Conservation (phyloP, 2,888 invertebrate genomes). For the Coelinius sp. region DNA sequence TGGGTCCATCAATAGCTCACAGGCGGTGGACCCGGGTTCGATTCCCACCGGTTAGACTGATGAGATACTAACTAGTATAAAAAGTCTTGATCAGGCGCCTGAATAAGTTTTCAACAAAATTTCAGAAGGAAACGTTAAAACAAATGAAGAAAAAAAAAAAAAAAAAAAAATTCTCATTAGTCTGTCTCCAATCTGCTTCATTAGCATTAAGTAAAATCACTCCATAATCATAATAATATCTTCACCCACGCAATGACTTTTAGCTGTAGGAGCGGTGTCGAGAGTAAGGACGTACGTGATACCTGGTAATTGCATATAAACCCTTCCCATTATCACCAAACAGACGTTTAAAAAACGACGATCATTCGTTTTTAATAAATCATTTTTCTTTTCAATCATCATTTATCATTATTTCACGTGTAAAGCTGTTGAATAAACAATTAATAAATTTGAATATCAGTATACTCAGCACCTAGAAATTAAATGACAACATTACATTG, state of each 20-base stretch:
- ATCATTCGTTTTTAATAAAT: constrained; percentile 35
- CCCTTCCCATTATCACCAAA: constrained; percentile 66
- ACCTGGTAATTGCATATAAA: constrained; percentile 70
- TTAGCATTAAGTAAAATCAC: too few relatives aligned
- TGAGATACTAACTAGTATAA: too few relatives aligned
- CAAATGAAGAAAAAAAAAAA: too few relatives aligned
- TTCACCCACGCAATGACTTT: neutral
- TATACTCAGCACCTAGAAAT: constrained; percentile 66
- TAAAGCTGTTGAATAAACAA: constrained; percentile 54
- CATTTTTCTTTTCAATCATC: constrained; percentile 33
- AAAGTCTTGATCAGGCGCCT: too few relatives aligned
- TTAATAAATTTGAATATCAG: constrained; percentile 56
- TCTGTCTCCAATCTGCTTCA: too few relatives aligned
- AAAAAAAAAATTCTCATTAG: too few relatives aligned
- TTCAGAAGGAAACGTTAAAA: too few relatives aligned
- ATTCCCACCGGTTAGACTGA: too few relatives aligned
- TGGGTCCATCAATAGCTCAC: too few relatives aligned
- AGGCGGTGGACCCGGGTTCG: too few relatives aligned
- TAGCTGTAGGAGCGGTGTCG: constrained; percentile 65
- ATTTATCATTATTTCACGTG: too few relatives aligned
- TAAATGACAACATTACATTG: constrained; percentile 64
- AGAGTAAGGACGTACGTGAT: constrained; percentile 68
- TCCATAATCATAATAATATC: constrained; percentile 6
- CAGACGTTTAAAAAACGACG: constrained; percentile 17
- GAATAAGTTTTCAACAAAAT: too few relatives aligned